Conservation (phyloP, 2,797 vertebrate species). For the Trichosurus vulpecula region DNA sequence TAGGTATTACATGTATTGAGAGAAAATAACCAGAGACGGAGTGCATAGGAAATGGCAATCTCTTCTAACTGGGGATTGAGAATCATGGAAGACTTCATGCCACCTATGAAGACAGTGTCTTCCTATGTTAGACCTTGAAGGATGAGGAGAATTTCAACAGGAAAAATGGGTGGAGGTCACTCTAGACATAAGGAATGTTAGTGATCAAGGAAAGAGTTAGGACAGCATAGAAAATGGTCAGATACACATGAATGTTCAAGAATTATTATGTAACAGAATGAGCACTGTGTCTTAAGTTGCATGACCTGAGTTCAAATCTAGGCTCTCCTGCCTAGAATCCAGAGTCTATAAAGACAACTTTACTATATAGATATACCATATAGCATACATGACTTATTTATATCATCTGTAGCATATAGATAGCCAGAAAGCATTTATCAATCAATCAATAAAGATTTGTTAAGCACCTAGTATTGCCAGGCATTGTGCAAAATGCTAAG, state of each 20-base stretch:
- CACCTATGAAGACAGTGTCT: neutral
- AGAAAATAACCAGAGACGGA: neutral
- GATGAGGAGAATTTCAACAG: neutral
- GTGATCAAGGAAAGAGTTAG: neutral
- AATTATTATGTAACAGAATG: neutral
- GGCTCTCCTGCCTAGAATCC: neutral
- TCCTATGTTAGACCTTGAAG: neutral
- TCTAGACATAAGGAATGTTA: neutral
- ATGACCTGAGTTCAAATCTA: neutral
- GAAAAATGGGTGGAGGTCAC: neutral
- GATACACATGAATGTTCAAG: neutral
- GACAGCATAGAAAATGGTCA: neutral
- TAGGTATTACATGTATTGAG: neutral
- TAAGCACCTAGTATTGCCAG: too few species aligned
- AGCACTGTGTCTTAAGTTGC: neutral
- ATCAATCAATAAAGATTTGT: too few species aligned
- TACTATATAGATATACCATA: neutral
- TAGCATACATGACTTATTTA: neutral
- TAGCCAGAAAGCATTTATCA: neutral
- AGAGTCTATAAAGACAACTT: neutral
- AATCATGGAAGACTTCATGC: neutral
- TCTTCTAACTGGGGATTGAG: neutral
- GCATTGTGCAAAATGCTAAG: too few species aligned
- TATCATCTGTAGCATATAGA: neutral
- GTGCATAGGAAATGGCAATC: neutral